phyloP scores from a whole-genome alignment of 2,797 vertebrate genomes.

The Propithecus deckenii region DNA sequence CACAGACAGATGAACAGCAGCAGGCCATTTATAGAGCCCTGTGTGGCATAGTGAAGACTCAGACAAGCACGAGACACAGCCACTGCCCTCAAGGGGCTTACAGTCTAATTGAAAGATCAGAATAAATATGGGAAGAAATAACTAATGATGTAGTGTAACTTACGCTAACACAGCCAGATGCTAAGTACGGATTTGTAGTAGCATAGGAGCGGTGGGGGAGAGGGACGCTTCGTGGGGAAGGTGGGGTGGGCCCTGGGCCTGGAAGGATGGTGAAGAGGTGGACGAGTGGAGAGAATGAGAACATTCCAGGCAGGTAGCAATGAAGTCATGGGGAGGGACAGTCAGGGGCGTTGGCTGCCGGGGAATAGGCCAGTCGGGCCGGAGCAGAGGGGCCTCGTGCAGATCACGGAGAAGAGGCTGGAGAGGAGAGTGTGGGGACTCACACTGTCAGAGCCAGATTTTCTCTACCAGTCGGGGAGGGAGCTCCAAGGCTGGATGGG shows the following conservation, averaged over 20 bases:
- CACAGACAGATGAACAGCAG: background rate
- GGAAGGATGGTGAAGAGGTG: background rate
- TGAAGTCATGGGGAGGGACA: background rate
- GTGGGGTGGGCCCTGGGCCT: background rate
- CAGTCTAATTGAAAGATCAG: background rate
- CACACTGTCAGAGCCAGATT: rapidly evolving
- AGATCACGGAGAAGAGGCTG: background rate
- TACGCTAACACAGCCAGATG: no score
- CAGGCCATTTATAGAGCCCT: background rate
- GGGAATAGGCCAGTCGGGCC: background rate
- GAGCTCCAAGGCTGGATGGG: background rate
- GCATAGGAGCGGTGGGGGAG: rapidly evolving
- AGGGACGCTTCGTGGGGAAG: background rate
- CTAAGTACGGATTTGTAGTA: background rate
- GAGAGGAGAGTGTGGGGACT: background rate
- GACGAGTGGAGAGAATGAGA: background rate
- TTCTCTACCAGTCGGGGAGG: background rate
- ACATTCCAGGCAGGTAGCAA: background rate
- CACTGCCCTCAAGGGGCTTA: background rate
- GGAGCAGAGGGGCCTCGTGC: background rate
- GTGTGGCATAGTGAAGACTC: background rate
- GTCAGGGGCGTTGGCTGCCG: background rate
- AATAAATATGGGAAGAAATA: background rate
- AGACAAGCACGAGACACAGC: background rate
- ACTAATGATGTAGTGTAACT: no score